A percentile compares a stretch with the other conserved stretches of the same genome.
phyloP scores from a whole-genome alignment of 1,140 invertebrate species.

The Cotesia chilonis region DNA sequence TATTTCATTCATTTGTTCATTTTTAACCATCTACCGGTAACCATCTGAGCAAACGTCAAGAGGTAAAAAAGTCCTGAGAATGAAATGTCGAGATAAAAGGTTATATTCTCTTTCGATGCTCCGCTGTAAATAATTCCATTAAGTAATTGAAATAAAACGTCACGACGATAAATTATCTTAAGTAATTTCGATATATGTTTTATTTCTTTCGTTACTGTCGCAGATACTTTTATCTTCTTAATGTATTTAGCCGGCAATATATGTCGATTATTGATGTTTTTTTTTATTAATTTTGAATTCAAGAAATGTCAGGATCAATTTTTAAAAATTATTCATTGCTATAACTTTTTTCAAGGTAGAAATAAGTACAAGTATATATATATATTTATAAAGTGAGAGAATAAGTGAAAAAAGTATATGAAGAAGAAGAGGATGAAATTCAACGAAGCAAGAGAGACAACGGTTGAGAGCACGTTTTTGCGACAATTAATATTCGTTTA shows the following conservation, averaged over 20 bases:
- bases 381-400: no score
- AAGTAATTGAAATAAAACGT: slow-evolving; percentile 25
- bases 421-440: no score
- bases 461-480: slow-evolving; percentile 34
- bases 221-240: neutral
- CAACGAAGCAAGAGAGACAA: neutral
- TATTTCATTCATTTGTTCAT: neutral
- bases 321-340: no score
- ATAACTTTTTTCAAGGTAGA: no score
- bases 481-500: slow-evolving; percentile 44
- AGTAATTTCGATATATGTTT: slow-evolving; percentile 21
- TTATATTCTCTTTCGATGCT: slow-evolving; percentile 1
- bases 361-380: no score
- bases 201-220: slow-evolving; percentile 6
- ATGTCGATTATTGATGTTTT: neutral
- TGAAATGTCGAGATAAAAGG: slow-evolving; percentile 3
- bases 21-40: neutral
- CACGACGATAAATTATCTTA: slow-evolving; percentile 16
- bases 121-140: neutral
- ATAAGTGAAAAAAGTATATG: no score
- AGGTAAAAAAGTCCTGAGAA: neutral
- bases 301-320: no score
- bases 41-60: neutral
- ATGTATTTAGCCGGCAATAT: neutral
- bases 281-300: no score